Base-by-base conservation (phyloP, 2,113 vertebrate genomes). In the Mystacornis crossleyi region DNA sequence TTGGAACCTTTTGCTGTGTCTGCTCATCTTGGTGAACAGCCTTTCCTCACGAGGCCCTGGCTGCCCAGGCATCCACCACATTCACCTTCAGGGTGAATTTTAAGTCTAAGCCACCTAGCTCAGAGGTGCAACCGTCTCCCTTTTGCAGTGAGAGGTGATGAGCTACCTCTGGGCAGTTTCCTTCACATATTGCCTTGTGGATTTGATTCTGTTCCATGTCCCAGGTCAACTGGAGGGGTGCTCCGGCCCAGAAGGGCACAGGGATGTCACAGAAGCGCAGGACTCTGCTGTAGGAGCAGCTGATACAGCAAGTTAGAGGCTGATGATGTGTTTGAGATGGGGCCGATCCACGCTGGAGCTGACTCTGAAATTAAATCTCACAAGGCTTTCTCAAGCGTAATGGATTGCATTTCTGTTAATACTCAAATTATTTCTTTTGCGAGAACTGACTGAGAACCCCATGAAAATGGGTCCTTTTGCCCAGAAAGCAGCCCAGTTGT, bases 101-200 rank as follows among this genome's bases (percentile, higher is more conserved):
- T 66, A 84, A 73, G 9, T 34, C 73, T 64, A 66, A 95, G 16
- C 10, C 33, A 40, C 26, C 31, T 36, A 14, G 19, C 34, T 79
- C 48, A 60, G 72, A 42, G 51, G 4, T 51, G 21, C 23, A 74
- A 14, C 16, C 33, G 4, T 53, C 15, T 81, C 38, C 15, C 13
- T 65, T 65, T 45, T 51, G 47, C 18, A 71, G 26, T 0, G 0
- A 58, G 72, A 67, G 15, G 18, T 25, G 24, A 28, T 25, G 36
- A 70, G 42, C 14, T 47, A 24, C 14, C 9, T 34, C 34, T 53
- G 28, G 43, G 13, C n/a, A 71, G 1, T 18, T 45, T 86, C 43
- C 15, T 47, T 67, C 29, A 33, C 4, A 2, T 24, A 13, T 15
- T 54, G 16, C 38, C 18, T 23, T 36, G 6, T 53, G 57, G 26